A percentile compares a stretch with the other conserved stretches of the same genome.
Evolutionary conservation across 2,113 vertebrate species (phyloP).

Genomic region (Hypanus sabinus): DNA sequence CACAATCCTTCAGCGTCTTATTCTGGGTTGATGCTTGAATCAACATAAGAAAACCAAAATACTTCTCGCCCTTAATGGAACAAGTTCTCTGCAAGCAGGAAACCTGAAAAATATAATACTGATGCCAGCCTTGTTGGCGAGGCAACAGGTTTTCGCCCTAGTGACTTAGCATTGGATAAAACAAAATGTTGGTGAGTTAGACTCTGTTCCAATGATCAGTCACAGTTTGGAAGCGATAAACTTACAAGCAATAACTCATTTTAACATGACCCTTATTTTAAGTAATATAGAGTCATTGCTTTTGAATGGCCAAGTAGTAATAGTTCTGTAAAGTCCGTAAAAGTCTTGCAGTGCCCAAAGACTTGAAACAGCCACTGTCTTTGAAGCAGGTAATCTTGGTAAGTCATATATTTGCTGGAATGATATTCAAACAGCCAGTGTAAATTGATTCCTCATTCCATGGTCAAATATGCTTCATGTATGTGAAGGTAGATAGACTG

Average conservation of each 20-base stretch:
- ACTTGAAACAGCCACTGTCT: not conserved
- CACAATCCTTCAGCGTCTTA: not conserved
- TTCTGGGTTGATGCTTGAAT: not conserved
- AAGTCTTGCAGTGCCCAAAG: not conserved
- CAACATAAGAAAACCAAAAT: not conserved
- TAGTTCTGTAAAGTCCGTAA: not conserved
- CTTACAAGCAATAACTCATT: not conserved
- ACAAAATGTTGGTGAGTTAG: not conserved
- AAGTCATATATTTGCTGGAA: not conserved
- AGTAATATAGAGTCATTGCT: not conserved
- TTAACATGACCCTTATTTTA: constrained; percentile 5
- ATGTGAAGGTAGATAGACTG: no score
- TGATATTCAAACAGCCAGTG: not conserved
- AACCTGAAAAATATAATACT: not conserved
- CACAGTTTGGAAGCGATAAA: not conserved
- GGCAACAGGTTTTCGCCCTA: not conserved
- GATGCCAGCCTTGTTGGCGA: not conserved
- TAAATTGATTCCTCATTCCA: not conserved
- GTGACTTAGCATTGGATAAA: not conserved
- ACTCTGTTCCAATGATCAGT: not conserved
- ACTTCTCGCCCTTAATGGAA: not conserved
- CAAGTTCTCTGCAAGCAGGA: not conserved
- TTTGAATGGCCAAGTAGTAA: not conserved
- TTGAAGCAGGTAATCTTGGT: no score
- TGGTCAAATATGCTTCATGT: not conserved